Conservation (phyloP, 2,113 vertebrate genomes). For the Bolborhynchus lineola region DNA sequence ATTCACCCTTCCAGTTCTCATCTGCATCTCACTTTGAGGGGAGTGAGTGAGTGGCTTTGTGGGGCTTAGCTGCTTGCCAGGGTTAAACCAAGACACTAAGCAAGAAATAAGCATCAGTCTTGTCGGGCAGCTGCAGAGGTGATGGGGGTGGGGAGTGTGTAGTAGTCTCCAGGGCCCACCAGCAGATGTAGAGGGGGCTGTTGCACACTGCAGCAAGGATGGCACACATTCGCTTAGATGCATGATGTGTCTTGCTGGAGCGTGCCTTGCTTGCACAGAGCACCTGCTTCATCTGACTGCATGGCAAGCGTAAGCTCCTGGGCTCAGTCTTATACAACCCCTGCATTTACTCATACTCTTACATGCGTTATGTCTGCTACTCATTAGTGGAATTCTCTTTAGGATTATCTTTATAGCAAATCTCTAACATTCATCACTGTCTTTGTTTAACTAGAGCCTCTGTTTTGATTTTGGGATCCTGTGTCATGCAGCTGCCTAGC, state of each 20-base stretch:
- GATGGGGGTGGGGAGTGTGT: fast-evolving
- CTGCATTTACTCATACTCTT: background rate
- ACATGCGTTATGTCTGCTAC: fast-evolving
- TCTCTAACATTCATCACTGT: background rate
- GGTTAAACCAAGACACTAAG: background rate
- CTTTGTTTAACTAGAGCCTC: background rate
- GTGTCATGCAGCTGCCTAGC: background rate
- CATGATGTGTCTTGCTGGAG: background rate
- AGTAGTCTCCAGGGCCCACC: background rate
- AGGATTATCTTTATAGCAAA: background rate
- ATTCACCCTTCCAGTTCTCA: background rate
- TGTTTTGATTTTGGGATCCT: background rate
- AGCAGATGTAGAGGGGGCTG: background rate
- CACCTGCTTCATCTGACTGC: background rate
- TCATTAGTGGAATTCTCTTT: background rate
- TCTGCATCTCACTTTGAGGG: background rate
- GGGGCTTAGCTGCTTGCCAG: background rate
- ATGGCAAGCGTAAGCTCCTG: background rate
- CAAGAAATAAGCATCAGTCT: background rate
- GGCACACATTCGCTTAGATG: no score
- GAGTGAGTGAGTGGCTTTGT: background rate
- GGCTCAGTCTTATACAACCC: background rate
- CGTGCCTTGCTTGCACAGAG: background rate
- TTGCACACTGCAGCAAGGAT: background rate
- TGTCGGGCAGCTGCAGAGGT: fast-evolving